Base-by-base conservation (phyloP, 2,888 invertebrate genomes). In the Agrotis exclamationis region DNA sequence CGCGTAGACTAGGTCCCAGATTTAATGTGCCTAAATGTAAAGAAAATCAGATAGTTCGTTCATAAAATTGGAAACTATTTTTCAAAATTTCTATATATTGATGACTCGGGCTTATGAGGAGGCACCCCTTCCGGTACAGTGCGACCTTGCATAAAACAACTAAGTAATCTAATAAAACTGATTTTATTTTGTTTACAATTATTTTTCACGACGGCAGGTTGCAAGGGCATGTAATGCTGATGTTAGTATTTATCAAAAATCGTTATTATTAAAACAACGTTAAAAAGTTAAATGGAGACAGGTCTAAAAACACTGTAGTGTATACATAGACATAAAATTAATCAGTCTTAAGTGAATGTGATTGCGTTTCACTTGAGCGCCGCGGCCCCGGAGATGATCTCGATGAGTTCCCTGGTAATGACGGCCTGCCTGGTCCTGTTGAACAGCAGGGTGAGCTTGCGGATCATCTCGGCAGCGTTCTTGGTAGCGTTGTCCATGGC, bases 331-430 rank as follows among this genome's bases (percentile, higher is more conserved):
- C 13, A 39, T 63, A 13, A 16, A 16, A 24, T 7, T 1, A 50
- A 24, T 44, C 9, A 16, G 3, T 60, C 9, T 18, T 18, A 48
- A 9, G 1, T 48, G n/a, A 7, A 14, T 64, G 39, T 50, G 7
- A n/a, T n/a, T n/a, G n/a, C n/a, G 5, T 4, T 50, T 74, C 87
- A 93, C 75, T 96, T 97, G 77, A 98, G 96, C 59, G 98, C 98
- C 39, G 98, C 97, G 57, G 98, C 98, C 84, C 98, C 98, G 63
- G 98, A 98, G 89, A 99, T 99, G 94, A 99, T 99, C 96, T 99
- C 99, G 88, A 98, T 99, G 85, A 99, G 96, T 91, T 99, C 99
- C 85, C 98, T 96, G 51, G 99, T 99, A 94, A 99, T 99, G 89
- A 98, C 98, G 69, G 98, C 97, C 91, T 98, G 98, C 82, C 98